These are phyloP conservation scores for Drosophila phalerata DNA, from an alignment of 2,888 invertebrate genomes.

Conservation along the genomic window DNA sequence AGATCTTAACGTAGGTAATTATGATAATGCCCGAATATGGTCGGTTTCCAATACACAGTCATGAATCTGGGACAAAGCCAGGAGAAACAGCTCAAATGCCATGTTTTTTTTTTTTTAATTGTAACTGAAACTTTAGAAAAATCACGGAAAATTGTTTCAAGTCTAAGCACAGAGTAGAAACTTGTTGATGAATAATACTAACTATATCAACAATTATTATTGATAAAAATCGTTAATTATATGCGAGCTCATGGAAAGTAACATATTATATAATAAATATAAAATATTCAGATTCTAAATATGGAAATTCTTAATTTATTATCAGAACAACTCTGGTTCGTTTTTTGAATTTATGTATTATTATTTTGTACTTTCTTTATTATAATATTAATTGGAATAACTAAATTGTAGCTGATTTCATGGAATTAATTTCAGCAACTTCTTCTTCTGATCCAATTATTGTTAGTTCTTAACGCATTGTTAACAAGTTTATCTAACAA, in stretches of 20 bases:
- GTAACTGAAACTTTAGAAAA: background rate
- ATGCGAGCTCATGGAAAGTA: too few relatives aligned
- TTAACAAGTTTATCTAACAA: background rate
- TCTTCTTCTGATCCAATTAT: background rate
- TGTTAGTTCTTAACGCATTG: background rate
- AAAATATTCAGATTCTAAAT: too few relatives aligned
- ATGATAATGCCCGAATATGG: conserved; percentile 39
- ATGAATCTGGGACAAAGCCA: conserved; percentile 22
- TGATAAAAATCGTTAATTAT: too few relatives aligned
- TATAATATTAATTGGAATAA: background rate
- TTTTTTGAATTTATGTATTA: background rate
- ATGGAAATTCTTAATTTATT: too few relatives aligned
- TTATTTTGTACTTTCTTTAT: background rate
- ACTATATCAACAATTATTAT: background rate
- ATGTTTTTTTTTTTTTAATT: background rate
- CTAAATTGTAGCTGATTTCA: too few relatives aligned
- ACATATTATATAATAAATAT: too few relatives aligned
- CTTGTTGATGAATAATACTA: background rate
- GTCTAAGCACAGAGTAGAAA: background rate
- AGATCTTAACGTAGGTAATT: conserved; percentile 31
- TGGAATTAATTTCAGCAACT: too few relatives aligned
- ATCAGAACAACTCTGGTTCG: too few relatives aligned
- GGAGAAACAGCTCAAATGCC: conserved; percentile 1
- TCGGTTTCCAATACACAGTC: conserved; percentile 6
- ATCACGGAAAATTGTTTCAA: background rate